Percentiles rank a stretch among this genome's conserved stretches.
These are phyloP conservation scores for Hoplodrina ambigua DNA, from an alignment of 2,888 invertebrate species.

Conservation along the genomic window DNA sequence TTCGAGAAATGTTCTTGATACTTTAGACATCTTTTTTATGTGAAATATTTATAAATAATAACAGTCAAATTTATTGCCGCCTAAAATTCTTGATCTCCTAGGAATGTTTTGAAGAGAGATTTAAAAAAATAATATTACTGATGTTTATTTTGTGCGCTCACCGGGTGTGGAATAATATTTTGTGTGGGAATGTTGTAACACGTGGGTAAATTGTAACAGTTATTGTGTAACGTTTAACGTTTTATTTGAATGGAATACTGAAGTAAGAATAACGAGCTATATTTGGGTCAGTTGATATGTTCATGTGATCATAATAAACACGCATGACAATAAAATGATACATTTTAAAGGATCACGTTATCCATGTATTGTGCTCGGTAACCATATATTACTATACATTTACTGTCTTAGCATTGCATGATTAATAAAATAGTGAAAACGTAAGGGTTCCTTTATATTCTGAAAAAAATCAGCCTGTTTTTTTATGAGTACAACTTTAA, in stretches of 20 bases:
- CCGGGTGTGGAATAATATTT: slow-evolving; percentile 11
- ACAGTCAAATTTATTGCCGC: slow-evolving; percentile 30
- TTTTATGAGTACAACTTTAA: no score
- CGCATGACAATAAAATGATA: slow-evolving; percentile 23
- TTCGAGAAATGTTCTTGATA: slow-evolving; percentile 9
- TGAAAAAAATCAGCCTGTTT: no score
- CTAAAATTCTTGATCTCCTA: background rate
- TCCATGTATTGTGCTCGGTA: no score
- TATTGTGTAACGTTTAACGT: background rate
- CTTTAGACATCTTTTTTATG: slow-evolving; percentile 3
- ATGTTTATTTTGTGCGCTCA: slow-evolving; percentile 18
- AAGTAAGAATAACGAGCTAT: background rate
- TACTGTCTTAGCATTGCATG: background rate
- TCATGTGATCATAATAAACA: background rate
- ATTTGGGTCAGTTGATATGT: background rate
- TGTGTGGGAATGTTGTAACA: background rate
- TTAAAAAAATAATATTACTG: slow-evolving; percentile 4
- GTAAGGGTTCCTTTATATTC: no score
- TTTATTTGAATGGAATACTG: background rate
- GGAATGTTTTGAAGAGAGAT: slow-evolving; percentile 10
- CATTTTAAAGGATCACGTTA: slow-evolving; percentile 3
- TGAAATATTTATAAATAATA: slow-evolving; percentile 32
- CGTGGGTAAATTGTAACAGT: background rate
- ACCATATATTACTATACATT: slow-evolving; percentile 10
- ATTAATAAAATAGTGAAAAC: background rate